Conservation (phyloP, 1,140 invertebrate genomes). For the Bombus terrestris region DNA sequence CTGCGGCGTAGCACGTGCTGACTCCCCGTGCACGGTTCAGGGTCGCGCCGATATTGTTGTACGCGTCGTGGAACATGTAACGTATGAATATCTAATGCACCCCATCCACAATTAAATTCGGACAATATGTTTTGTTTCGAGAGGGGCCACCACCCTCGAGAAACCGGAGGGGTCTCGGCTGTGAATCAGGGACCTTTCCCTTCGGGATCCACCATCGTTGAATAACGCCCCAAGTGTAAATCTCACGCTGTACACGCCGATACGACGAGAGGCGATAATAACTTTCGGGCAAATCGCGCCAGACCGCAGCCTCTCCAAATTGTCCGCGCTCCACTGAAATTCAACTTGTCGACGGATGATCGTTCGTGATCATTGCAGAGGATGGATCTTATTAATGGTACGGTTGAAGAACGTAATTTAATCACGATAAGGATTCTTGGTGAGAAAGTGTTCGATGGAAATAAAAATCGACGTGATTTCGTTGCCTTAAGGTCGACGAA, state of each 20-base stretch:
- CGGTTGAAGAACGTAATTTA: slow-evolving; percentile 17
- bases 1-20: slow-evolving; percentile 58
- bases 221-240: slow-evolving; percentile 76
- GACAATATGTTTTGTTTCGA: slow-evolving; percentile 82
- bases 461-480: background rate
- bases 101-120: slow-evolving; percentile 81
- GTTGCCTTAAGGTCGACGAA: background rate
- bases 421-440: background rate
- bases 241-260: slow-evolving; percentile 70
- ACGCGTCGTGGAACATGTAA: slow-evolving; percentile 78
- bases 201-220: slow-evolving; percentile 52
- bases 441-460: background rate
- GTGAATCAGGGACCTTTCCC: slow-evolving; percentile 45
- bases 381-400: slow-evolving; percentile 2
- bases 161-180: slow-evolving; percentile 34
- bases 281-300: slow-evolving; percentile 53
- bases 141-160: slow-evolving; percentile 72
- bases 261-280: slow-evolving; percentile 64
- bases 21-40: slow-evolving; percentile 55
- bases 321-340: slow-evolving; percentile 25
- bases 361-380: too few relatives aligned
- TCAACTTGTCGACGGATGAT: slow-evolving; percentile 20
- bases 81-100: slow-evolving; percentile 82
- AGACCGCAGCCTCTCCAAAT: slow-evolving; percentile 39
- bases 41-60: slow-evolving; percentile 74